Base-by-base conservation (phyloP, 2,113 vertebrate species). In the Anoura caudifer region DNA sequence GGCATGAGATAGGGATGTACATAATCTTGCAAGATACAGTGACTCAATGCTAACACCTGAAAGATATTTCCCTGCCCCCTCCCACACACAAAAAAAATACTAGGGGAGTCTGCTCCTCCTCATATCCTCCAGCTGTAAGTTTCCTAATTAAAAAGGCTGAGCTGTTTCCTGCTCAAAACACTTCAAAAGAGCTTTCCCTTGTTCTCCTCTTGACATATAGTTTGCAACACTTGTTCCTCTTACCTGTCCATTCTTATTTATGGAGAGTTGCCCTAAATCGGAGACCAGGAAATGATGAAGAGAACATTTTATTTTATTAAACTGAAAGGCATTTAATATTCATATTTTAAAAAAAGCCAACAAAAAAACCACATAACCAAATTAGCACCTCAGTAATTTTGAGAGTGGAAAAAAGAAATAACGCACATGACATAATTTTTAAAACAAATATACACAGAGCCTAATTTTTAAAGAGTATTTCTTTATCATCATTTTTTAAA, bases 111-210 rank as follows among this genome's bases (percentile, higher is more conserved):
- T 6, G 41, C 47, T n/a, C 22, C 91, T 91, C 85, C 84, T 92
- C 82, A 36, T 20, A 38, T 98, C 98, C 98, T 98, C 97, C 98
- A 98, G 98, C 98, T 98, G 95, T 96, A 96, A 93, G 82, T 83
- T 97, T 98, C 97, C 98, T 99, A 98, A 99, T 99, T 99, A 99
- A 98, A 98, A 98, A 98, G 98, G 98, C 98, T 98, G 98, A 7
- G 36, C 94, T 91, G 97, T 93, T 99, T 99, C 98, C 98, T 99
- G 98, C 97, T 98, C 96, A 61, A 31, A 97, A 97, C 94, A 98
- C 98, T 98, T 99, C 98, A 99, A 99, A 99, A 98, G 98, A 81
- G 96, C 92, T 93, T 61, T 5, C 91, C 85, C 89, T 67, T 59
- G 52, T 97, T 97, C 97, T 98, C 97, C 96, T 95, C 95, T 97